These are phyloP conservation scores for Colletes gigas DNA, from an alignment of 1,140 invertebrate species.

Conservation along the genomic window DNA sequence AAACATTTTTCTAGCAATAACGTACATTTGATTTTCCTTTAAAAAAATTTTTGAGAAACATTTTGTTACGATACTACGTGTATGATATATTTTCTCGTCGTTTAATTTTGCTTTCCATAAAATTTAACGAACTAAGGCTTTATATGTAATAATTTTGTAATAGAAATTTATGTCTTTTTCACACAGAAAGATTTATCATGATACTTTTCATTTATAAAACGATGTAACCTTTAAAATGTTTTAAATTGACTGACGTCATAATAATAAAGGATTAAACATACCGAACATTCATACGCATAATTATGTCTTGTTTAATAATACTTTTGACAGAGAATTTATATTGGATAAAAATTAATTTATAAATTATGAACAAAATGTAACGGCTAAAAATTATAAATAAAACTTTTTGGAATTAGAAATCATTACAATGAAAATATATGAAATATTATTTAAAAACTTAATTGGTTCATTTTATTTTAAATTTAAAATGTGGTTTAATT, in stretches of 20 bases:
- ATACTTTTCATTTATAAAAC: not conserved
- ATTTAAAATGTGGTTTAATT: no score
- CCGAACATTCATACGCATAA: no score
- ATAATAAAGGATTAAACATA: no score
- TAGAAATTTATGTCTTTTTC: not conserved
- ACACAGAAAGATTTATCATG: not conserved
- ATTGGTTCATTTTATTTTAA: no score
- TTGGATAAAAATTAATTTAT: no score
- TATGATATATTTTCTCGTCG: not conserved
- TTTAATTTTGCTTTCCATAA: not conserved
- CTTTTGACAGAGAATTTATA: no score
- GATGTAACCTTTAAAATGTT: slow-evolving; percentile 4
- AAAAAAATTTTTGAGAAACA: slow-evolving; percentile 37
- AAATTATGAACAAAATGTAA: no score
- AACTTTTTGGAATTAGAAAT: no score
- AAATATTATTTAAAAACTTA: no score
- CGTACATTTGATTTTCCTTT: slow-evolving; percentile 11
- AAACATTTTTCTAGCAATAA: not conserved
- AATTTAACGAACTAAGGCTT: not conserved
- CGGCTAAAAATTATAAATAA: no score
- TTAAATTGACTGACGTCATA: not conserved
- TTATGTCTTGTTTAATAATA: no score
- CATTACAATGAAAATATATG: no score
- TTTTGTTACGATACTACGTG: not conserved
- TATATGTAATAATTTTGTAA: not conserved